Percentiles rank a stretch among this genome's conserved stretches.
These are phyloP conservation scores for Seriola rivoliana DNA, from an alignment of 2,113 vertebrate genomes.

Conservation along the genomic window DNA sequence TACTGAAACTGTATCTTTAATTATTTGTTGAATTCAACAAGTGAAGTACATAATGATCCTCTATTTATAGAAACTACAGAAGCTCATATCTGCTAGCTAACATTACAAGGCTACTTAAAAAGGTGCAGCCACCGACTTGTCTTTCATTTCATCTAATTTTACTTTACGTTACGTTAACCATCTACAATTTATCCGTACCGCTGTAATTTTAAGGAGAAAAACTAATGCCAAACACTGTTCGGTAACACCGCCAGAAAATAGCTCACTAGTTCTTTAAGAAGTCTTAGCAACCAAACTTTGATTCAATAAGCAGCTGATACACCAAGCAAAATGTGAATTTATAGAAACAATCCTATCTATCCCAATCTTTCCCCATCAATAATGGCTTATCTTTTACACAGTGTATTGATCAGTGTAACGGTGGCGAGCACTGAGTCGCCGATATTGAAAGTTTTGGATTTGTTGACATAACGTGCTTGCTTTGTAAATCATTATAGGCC, in stretches of 20 bases:
- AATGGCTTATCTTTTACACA: too few species aligned
- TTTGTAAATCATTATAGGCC: not conserved
- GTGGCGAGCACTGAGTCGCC: rapidly evolving
- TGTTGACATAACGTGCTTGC: not conserved
- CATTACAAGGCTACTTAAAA: not conserved
- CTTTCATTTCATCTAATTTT: too few species aligned
- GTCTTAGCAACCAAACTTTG: not conserved
- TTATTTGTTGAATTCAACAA: not conserved
- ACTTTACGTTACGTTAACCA: not conserved
- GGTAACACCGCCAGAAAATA: not conserved
- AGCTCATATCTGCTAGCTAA: not conserved
- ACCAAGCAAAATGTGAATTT: not conserved
- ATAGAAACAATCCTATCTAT: too few species aligned
- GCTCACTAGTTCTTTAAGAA: not conserved
- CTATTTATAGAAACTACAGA: not conserved
- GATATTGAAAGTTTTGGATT: not conserved
- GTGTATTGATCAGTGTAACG: too few species aligned
- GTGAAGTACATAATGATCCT: not conserved
- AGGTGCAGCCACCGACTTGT: not conserved
- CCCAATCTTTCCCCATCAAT: not conserved
- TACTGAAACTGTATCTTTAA: not conserved
- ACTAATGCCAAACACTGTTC: not conserved
- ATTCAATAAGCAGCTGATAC: not conserved
- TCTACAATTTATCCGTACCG: not conserved
- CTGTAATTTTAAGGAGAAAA: not conserved